Base-by-base conservation (phyloP, 1,140 invertebrate species). In the Phortica variegata region DNA sequence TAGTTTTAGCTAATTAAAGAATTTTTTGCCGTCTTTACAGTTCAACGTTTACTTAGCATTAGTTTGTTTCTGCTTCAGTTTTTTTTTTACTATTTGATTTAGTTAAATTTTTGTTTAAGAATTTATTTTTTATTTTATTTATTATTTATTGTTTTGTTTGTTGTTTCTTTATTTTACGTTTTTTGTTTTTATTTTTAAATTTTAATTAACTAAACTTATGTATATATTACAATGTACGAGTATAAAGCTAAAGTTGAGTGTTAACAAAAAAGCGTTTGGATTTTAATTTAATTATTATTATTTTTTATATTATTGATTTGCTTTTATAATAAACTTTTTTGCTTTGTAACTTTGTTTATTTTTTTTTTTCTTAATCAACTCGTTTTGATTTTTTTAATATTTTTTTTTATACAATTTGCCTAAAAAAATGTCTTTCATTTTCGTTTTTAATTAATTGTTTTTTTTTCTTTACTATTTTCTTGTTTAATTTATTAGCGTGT, bases 141-240 rank as follows among this genome's bases (percentile, higher is more conserved):
- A 3, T 21, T 37, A 37, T 20, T 4, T 15, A 17, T 17, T 44
- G 10, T n/a, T 23, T 3, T 48, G 19, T 6, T 47, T 12, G 20
- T 47, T 41, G 51, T 48, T 34, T 13, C 31, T 44, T 44, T 44
- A 21, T 18, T 2, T 42, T 57, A 34, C 34, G 40, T 37, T 60
- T 51, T 32, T 40, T 54, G 51, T 50, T 38, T 61, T 60, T 43
- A 20, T 61, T 65, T 60, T 60, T 26, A 26, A 26, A 26, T 39
- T 48, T 44, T 43, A 65, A 55, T 73, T 70, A 71, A 66, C 65
- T 73, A 69, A 58, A 59, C 65, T 68, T 73, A 73, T 65, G 61
- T 63, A 66, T 73, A 73, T 73, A 72, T 73, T 73, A 73, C 65
- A 73, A 73, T 70, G 65, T 68, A 68, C 63, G 63, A 63, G 63